phyloP scores from a whole-genome alignment of 2,113 vertebrate genomes.

The Aleadryas rufinucha region DNA sequence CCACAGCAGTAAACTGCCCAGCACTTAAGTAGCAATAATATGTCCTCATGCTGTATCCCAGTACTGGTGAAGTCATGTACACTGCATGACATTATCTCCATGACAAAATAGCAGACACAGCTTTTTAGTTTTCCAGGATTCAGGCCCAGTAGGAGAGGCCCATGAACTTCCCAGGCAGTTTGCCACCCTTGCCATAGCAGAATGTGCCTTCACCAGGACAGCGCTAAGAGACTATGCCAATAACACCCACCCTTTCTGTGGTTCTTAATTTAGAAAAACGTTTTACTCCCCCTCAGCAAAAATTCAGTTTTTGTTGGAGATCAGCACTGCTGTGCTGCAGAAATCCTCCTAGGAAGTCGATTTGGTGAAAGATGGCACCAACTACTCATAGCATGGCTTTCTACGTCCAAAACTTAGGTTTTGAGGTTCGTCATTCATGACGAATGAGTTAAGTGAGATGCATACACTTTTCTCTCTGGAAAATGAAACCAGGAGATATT shows the following conservation, averaged over 20 bases:
- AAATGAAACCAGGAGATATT: background rate
- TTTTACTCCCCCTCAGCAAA: background rate
- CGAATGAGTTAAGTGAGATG: background rate
- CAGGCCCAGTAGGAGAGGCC: background rate
- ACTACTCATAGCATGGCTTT: background rate
- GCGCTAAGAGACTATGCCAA: accelerated
- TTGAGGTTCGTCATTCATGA: background rate
- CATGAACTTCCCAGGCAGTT: background rate
- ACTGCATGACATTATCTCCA: accelerated
- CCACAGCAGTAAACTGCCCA: background rate
- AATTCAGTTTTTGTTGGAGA: background rate
- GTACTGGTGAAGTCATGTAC: background rate
- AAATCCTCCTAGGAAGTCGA: background rate
- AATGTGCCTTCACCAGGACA: background rate
- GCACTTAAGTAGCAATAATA: background rate
- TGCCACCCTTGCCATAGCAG: background rate
- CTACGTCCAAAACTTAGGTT: background rate
- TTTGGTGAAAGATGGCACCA: background rate
- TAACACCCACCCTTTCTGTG: background rate
- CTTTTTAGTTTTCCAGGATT: background rate
- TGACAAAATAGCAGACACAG: background rate
- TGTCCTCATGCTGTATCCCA: background rate
- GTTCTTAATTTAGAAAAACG: background rate
- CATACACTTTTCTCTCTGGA: background rate
- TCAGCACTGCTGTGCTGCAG: background rate